A percentile compares a stretch with the other conserved stretches of the same genome.
Evolutionary conservation across 2,113 vertebrate species (phyloP).

Genomic region (Mormoops blainvillei): DNA sequence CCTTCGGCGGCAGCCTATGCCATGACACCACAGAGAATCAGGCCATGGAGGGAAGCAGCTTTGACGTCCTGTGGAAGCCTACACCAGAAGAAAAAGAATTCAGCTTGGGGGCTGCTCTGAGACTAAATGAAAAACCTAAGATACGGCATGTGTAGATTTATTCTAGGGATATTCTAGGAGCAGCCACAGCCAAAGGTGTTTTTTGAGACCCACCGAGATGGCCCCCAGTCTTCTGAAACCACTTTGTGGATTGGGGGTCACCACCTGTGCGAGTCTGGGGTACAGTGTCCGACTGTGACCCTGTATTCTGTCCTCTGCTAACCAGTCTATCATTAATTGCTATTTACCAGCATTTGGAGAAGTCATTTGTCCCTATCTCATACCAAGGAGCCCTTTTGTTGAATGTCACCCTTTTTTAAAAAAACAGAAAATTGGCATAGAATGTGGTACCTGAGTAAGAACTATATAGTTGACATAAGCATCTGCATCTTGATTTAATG

Average conservation of each 20-base stretch:
- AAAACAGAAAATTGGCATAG: background rate
- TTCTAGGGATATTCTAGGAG: background rate
- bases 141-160: background rate
- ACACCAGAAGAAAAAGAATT: background rate
- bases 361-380: background rate
- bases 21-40: background rate
- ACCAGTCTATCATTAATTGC: background rate
- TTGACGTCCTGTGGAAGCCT: background rate
- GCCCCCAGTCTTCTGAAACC: background rate
- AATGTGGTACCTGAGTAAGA: background rate
- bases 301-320: background rate
- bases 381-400: background rate
- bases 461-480: background rate
- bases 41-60: background rate
- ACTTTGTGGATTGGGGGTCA: background rate
- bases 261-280: background rate
- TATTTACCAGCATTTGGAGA: background rate
- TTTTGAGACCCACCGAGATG: background rate
- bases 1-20: background rate
- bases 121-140: background rate
- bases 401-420: background rate
- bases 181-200: background rate
- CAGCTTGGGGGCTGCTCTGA: background rate
- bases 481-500: slow-evolving; percentile 24
- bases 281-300: rapidly evolving